A percentile compares a stretch with the other conserved stretches of the same genome.
phyloP scores from a whole-genome alignment of 2,797 vertebrate species.

The Coluber constrictor region DNA sequence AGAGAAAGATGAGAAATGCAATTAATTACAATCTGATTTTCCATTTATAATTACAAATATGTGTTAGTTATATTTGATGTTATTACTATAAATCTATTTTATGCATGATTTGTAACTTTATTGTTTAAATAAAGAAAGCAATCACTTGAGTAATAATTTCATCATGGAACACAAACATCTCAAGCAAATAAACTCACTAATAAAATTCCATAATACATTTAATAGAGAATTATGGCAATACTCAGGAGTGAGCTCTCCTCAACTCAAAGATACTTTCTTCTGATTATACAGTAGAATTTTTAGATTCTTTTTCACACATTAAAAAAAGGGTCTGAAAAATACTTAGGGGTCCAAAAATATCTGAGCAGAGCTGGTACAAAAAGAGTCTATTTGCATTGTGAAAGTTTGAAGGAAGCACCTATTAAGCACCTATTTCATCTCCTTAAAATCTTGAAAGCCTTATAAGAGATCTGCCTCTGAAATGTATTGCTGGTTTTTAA shows the following conservation, averaged over 20 bases:
- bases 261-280: not conserved
- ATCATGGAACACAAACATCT: not conserved
- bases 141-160: not conserved
- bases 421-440: not conserved
- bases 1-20: not conserved
- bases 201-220: not conserved
- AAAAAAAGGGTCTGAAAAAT: not conserved
- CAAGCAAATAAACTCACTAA: not conserved
- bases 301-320: not conserved
- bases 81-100: not conserved
- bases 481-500: not conserved
- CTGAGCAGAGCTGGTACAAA: not conserved
- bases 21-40: not conserved
- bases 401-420: not conserved
- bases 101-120: not conserved
- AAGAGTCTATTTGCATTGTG: not conserved
- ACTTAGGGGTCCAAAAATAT: not conserved
- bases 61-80: not conserved
- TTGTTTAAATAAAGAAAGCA: not conserved
- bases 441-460: not conserved
- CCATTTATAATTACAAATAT: not conserved
- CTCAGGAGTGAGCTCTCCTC: not conserved
- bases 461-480: not conserved
- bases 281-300: not conserved
- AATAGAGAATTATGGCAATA: not conserved